Percentiles rank a stretch among this genome's conserved stretches.
Conservation (phyloP, 2,888 invertebrate genomes). For the Archips xylosteana region DNA sequence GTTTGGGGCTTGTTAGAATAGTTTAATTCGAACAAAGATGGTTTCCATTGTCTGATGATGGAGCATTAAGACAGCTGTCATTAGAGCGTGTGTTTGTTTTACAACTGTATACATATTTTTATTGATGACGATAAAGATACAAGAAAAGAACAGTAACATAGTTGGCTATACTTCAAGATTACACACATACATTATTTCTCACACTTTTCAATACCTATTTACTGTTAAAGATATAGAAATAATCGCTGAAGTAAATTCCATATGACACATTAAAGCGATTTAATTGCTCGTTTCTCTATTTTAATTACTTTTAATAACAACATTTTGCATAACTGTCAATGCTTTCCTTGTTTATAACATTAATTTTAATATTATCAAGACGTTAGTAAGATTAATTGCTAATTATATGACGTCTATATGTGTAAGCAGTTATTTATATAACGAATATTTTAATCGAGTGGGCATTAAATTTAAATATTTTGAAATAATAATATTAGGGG, state of each 20-base stretch:
- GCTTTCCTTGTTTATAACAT: constrained; percentile 25
- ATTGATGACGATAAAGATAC: too few relatives aligned
- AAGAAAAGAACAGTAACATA: too few relatives aligned
- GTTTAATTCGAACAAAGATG: too few relatives aligned
- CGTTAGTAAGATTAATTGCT: constrained; percentile 19
- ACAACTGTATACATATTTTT: too few relatives aligned
- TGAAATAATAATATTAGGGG: too few relatives aligned
- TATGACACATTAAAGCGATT: constrained; percentile 55
- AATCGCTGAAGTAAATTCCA: constrained; percentile 41
- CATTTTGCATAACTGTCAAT: constrained; percentile 19
- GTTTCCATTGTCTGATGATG: too few relatives aligned
- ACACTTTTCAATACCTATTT: not conserved
- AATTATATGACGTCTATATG: constrained; percentile 16
- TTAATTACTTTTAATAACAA: constrained; percentile 41
- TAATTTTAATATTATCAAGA: constrained; percentile 23
- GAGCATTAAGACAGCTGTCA: too few relatives aligned
- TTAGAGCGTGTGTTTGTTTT: too few relatives aligned
- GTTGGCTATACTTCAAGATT: not conserved
- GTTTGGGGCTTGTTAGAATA: too few relatives aligned
- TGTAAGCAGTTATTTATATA: constrained; percentile 7
- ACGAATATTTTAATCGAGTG: constrained; percentile 13
- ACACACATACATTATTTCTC: not conserved
- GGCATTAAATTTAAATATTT: constrained; percentile 12
- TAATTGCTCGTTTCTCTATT: constrained; percentile 56
- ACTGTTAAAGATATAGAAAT: not conserved